Conservation (phyloP, 2,113 vertebrate genomes). For the Diphyllodes magnificus region DNA sequence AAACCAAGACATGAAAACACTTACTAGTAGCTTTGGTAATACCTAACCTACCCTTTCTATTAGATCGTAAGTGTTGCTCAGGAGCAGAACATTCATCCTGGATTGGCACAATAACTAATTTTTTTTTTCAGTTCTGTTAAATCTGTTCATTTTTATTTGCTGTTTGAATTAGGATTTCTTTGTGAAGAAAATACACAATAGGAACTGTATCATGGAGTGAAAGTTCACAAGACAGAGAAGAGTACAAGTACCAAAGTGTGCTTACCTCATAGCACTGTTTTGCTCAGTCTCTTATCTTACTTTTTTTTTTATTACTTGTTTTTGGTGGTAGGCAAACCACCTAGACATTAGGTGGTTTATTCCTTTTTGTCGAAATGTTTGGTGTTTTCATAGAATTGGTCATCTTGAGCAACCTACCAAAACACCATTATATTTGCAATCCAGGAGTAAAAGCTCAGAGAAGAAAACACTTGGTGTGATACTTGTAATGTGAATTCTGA, state of each 20-base stretch:
- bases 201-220: background rate
- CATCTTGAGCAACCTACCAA: background rate
- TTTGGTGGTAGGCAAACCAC: background rate
- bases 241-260: background rate
- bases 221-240: background rate
- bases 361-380: background rate
- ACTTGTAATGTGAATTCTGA: background rate
- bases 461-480: background rate
- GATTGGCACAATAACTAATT: fast-evolving
- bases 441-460: background rate
- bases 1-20: background rate
- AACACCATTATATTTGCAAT: background rate
- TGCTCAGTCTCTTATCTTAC: background rate
- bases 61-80: background rate
- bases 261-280: background rate
- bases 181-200: background rate
- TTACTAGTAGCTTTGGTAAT: background rate
- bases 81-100: background rate
- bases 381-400: background rate
- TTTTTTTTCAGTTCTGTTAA: background rate
- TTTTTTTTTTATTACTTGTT: background rate
- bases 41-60: background rate
- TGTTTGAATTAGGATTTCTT: background rate
- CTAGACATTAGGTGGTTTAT: background rate
- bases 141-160: background rate